Conservation (phyloP, 2,113 vertebrate genomes). For the Ahaetulla prasina region DNA sequence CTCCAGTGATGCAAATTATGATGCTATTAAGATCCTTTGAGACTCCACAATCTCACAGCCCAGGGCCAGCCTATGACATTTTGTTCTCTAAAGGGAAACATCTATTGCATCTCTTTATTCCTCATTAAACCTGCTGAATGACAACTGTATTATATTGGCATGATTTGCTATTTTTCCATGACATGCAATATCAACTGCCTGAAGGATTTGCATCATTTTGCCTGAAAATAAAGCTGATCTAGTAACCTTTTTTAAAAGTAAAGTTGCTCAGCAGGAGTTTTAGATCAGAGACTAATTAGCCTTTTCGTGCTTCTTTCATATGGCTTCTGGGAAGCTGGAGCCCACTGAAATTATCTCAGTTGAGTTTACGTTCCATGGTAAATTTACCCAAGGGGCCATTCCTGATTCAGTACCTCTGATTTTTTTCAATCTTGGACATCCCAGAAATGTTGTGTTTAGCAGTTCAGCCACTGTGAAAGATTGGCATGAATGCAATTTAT, state of each 20-base stretch:
- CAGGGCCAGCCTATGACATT: not conserved
- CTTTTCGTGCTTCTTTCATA: not conserved
- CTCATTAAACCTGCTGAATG: not conserved
- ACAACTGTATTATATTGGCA: not conserved
- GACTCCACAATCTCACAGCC: not conserved
- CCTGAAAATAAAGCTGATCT: not conserved
- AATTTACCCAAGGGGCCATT: not conserved
- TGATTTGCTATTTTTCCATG: not conserved
- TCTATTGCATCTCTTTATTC: not conserved
- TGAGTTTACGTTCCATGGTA: not conserved
- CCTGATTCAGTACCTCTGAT: not conserved
- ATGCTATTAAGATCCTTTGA: not conserved
- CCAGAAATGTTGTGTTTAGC: not conserved
- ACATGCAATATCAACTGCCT: not conserved
- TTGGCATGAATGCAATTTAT: not conserved
- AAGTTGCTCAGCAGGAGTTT: not conserved
- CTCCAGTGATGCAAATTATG: not conserved
- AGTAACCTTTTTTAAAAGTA: not conserved
- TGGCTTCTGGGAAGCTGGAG: not conserved
- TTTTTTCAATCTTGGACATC: not conserved
- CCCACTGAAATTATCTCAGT: not conserved
- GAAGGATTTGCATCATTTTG: not conserved
- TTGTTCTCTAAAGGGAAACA: not conserved
- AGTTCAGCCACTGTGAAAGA: not conserved
- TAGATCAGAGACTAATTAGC: not conserved